phyloP scores from a whole-genome alignment of 2,113 vertebrate species.

The Orientallactaga bullata region DNA sequence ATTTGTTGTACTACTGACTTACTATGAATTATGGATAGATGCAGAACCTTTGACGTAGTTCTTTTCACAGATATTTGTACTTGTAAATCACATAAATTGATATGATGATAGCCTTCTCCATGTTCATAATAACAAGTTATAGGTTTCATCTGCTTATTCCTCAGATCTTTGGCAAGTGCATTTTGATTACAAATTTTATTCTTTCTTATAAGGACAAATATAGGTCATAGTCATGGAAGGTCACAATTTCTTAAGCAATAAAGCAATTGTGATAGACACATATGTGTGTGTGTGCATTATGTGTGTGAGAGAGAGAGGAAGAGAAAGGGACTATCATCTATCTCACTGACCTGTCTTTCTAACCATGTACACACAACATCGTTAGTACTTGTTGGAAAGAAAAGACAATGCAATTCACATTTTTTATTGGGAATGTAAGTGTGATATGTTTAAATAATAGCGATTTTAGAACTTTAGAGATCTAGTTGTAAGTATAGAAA shows the following conservation, averaged over 20 bases:
- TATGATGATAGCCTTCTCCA: accelerated
- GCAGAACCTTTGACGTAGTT: background rate
- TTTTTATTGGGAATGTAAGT: background rate
- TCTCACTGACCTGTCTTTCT: background rate
- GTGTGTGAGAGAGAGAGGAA: background rate
- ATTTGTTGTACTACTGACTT: background rate
- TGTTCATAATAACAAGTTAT: background rate
- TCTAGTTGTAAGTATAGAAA: background rate
- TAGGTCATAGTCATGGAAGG: background rate
- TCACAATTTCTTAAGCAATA: background rate
- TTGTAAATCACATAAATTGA: background rate
- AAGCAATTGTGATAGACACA: background rate
- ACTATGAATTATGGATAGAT: background rate
- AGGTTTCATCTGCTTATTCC: background rate
- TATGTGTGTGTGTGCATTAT: no score
- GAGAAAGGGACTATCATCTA: background rate
- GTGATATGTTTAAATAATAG: constrained; percentile 12
- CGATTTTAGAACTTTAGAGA: background rate
- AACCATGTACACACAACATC: background rate
- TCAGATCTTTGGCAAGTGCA: background rate
- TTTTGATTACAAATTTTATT: background rate
- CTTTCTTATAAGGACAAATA: background rate
- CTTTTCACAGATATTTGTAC: background rate
- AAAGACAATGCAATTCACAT: background rate
- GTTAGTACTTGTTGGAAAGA: background rate